Conservation (phyloP, 1,140 invertebrate genomes). For the Meloidogyne floridensis region DNA sequence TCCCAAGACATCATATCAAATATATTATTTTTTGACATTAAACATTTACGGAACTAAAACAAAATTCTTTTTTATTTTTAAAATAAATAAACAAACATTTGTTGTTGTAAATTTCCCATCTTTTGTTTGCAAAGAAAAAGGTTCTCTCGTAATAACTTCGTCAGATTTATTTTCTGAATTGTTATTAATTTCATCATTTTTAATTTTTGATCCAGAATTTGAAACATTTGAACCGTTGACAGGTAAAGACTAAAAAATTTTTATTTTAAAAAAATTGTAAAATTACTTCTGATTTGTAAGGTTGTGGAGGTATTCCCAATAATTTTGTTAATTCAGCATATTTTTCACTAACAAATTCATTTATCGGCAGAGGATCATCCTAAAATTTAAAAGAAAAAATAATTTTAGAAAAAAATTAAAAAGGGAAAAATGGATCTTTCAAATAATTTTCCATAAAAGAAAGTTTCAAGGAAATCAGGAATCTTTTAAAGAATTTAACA, state of each 20-base stretch:
- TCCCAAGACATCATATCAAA: constrained; percentile 29
- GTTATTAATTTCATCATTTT: background rate
- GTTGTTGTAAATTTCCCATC: constrained; percentile 18
- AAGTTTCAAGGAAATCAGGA: too few species aligned
- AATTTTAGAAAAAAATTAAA: background rate
- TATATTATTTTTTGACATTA: constrained; percentile 19
- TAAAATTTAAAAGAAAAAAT: background rate
- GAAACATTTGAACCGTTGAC: background rate
- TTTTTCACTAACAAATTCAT: constrained; percentile 19
- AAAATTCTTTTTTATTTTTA: too few species aligned
- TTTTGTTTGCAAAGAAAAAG: constrained; percentile 10
- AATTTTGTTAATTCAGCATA: background rate
- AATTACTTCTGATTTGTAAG: background rate
- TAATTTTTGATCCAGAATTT: background rate
- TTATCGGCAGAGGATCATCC: constrained; percentile 21
- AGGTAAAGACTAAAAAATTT: background rate
- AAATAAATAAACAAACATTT: constrained; percentile 4
- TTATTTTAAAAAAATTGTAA: background rate
- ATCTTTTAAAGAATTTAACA: too few species aligned
- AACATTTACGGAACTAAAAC: constrained; percentile 11
- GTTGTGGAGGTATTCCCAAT: background rate
- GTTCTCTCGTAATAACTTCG: background rate
- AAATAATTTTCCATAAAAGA: too few species aligned
- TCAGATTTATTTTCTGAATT: background rate
- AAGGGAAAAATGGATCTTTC: too few species aligned